A percentile compares a stretch with the other conserved stretches of the same genome.
Evolutionary conservation across 2,797 vertebrate species (phyloP).

Genomic region (Scleropages formosus): DNA sequence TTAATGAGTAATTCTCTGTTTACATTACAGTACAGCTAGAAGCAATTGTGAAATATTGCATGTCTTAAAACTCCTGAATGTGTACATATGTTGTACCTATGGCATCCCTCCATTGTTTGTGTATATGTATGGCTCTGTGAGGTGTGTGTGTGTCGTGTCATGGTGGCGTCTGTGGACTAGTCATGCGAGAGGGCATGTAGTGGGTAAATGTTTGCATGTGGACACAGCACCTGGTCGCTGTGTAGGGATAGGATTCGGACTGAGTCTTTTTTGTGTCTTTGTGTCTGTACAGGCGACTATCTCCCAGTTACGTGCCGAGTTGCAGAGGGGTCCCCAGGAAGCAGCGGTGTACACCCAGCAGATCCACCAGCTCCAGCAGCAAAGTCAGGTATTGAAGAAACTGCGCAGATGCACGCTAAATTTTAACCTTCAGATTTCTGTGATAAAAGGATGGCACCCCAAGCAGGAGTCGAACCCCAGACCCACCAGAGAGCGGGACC

Average conservation of each 20-base stretch:
- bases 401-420: neutral
- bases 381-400: slow-evolving; percentile 78
- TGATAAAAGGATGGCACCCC: too few species aligned
- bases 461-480: too few species aligned
- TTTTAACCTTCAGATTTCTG: too few species aligned
- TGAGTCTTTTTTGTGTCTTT: neutral
- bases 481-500: too few species aligned
- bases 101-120: neutral
- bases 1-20: too few species aligned
- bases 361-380: slow-evolving; percentile 85
- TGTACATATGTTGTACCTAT: too few species aligned
- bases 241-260: neutral
- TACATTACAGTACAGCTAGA: too few species aligned
- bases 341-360: slow-evolving; percentile 90
- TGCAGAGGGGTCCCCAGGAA: slow-evolving; percentile 93
- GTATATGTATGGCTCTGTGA: slow-evolving; percentile 5
- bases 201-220: too few species aligned
- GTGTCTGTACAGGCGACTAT: slow-evolving; percentile 73
- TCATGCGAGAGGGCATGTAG: too few species aligned
- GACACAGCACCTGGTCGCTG: too few species aligned
- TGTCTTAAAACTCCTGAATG: too few species aligned
- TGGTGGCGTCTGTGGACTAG: neutral
- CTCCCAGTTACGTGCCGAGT: slow-evolving; percentile 82
- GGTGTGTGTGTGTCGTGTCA: neutral
- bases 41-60: too few species aligned